These are phyloP conservation scores for Spheniscus humboldti DNA, from an alignment of 2,797 vertebrate species.

Conservation along the genomic window DNA sequence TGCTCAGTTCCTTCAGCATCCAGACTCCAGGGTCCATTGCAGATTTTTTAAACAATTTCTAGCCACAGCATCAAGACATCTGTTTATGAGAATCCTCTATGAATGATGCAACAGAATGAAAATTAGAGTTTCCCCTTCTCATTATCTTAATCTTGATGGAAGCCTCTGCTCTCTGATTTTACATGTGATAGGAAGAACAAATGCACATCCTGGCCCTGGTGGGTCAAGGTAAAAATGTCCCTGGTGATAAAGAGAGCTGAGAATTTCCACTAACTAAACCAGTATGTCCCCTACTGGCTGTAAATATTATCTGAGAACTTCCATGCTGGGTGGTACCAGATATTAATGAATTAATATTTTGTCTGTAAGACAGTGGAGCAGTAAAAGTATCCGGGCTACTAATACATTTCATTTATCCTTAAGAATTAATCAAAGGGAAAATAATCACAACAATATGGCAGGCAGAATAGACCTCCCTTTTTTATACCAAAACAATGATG, in stretches of 20 bases:
- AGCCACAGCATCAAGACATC: not conserved
- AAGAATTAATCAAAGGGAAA: not conserved
- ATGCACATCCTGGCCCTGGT: not conserved
- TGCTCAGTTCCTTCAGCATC: not conserved
- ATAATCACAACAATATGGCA: not conserved
- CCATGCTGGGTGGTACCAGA: not conserved
- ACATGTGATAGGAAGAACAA: not conserved
- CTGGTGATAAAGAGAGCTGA: not conserved
- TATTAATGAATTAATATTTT: not conserved
- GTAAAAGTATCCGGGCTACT: not conserved
- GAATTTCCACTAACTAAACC: not conserved
- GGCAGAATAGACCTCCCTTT: not conserved
- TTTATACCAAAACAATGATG: not conserved
- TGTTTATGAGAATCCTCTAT: not conserved
- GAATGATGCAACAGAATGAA: not conserved
- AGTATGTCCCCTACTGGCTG: not conserved
- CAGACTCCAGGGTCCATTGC: not conserved
- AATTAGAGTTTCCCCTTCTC: not conserved
- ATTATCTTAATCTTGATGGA: not conserved
- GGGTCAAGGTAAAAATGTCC: not conserved
- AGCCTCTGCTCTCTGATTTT: not conserved
- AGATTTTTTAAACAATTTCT: not conserved
- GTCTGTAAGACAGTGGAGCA: not conserved
- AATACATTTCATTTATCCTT: not conserved
- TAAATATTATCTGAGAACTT: not conserved